Evolutionary conservation across 2,888 invertebrate species (phyloP).

Genomic region (Dasysyrphus tricinctus): DNA sequence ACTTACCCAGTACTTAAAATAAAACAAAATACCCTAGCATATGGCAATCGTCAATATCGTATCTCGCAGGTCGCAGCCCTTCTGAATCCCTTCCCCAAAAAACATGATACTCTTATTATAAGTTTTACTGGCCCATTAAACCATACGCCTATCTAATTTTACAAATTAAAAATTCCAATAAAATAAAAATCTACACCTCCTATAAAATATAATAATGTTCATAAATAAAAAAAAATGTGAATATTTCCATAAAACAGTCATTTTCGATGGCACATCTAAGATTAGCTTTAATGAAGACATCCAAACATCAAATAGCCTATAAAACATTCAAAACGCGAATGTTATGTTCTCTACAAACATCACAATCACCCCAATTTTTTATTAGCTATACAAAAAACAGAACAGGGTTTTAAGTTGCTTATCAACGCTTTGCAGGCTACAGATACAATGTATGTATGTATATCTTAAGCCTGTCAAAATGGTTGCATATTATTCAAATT

Average conservation of each 20-base stretch:
- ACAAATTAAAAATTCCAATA: slow-evolving; percentile 63
- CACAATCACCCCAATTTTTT: slow-evolving; percentile 27
- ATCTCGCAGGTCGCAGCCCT: not conserved
- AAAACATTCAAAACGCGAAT: slow-evolving; percentile 58
- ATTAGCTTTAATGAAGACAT: slow-evolving; percentile 68
- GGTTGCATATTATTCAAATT: slow-evolving; percentile 60
- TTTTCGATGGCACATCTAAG: slow-evolving; percentile 49
- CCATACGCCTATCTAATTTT: slow-evolving; percentile 64
- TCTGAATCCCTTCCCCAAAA: not conserved
- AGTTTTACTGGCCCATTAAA: slow-evolving; percentile 57
- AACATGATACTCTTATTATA: not conserved
- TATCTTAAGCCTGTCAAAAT: slow-evolving; percentile 20
- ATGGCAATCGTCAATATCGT: not conserved
- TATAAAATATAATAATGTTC: not conserved
- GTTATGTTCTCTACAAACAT: slow-evolving; percentile 1
- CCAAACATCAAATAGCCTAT: slow-evolving; percentile 68
- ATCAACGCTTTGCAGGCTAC: slow-evolving; percentile 51
- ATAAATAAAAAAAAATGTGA: slow-evolving; percentile 26
- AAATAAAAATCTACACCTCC: not conserved
- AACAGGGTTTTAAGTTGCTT: slow-evolving; percentile 34
- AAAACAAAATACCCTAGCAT: not conserved
- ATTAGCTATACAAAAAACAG: not conserved
- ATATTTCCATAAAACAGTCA: slow-evolving; percentile 67
- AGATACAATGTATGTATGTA: not conserved
- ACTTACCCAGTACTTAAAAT: not conserved